phyloP scores from a whole-genome alignment of 2,888 invertebrate species.

The Cryptus viduatorius region DNA sequence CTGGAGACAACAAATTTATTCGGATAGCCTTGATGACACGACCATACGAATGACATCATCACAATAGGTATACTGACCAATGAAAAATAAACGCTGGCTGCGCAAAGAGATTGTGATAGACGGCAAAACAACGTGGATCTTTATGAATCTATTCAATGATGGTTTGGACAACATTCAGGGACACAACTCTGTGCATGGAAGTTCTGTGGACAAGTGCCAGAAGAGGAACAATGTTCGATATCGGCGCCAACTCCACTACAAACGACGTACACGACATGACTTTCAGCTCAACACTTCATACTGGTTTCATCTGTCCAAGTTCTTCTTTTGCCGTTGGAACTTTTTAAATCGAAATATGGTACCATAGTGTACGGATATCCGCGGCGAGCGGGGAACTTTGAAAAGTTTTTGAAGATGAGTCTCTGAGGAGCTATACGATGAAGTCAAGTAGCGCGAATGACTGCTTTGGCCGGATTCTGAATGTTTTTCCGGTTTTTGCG shows the following conservation, averaged over 20 bases:
- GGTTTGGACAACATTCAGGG: slow-evolving; percentile 3
- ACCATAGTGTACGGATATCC: not conserved
- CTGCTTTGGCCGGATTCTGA: too few relatives aligned
- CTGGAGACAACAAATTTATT: slow-evolving; percentile 11
- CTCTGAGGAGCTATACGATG: not conserved
- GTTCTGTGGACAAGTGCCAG: slow-evolving; percentile 37
- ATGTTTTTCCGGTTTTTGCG: too few relatives aligned
- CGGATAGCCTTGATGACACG: not conserved
- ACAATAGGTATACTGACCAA: not conserved
- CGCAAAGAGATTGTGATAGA: slow-evolving; percentile 2
- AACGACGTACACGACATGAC: not conserved
- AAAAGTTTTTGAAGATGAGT: not conserved
- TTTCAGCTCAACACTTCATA: slow-evolving; percentile 13
- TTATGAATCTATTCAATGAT: slow-evolving; percentile 12
- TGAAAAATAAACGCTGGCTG: not conserved
- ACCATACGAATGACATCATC: not conserved
- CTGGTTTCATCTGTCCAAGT: not conserved
- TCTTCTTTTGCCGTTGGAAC: not conserved
- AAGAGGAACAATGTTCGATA: slow-evolving; percentile 32
- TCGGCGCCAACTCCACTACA: slow-evolving; percentile 23
- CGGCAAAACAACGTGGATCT: slow-evolving; percentile 7
- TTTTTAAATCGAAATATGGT: not conserved
- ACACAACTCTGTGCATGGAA: not conserved
- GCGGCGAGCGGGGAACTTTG: not conserved
- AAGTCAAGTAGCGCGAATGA: too few relatives aligned